These are phyloP conservation scores for Scartelaos histophorus DNA, from an alignment of 2,113 vertebrate species.

Conservation along the genomic window DNA sequence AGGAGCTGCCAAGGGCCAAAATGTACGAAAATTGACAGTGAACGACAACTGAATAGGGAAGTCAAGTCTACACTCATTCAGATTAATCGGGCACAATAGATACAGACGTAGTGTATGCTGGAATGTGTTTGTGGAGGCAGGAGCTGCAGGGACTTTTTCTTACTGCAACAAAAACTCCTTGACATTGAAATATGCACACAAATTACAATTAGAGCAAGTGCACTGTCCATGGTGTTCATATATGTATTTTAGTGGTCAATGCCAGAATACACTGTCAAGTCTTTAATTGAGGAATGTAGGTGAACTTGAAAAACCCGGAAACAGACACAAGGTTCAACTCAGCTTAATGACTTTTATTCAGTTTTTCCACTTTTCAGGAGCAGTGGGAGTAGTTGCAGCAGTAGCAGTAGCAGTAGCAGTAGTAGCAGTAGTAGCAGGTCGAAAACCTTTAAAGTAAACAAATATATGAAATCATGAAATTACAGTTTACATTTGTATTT, in stretches of 20 bases:
- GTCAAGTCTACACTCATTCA: slow-evolving; percentile 33
- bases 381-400: too few relatives aligned
- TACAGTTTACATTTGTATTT: too few relatives aligned
- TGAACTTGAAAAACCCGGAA: too few relatives aligned
- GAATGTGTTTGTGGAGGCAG: slow-evolving; percentile 18
- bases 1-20: slow-evolving; percentile 16
- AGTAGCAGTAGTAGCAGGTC: too few relatives aligned
- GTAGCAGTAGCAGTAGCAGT: too few relatives aligned
- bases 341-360: too few relatives aligned
- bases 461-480: too few relatives aligned
- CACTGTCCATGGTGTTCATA: slow-evolving; percentile 17
- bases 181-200: slow-evolving; percentile 23
- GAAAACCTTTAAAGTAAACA: too few relatives aligned
- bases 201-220: slow-evolving; percentile 2
- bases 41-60: slow-evolving; percentile 57
- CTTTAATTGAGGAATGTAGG: too few relatives aligned
- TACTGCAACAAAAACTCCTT: slow-evolving; percentile 28
- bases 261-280: not conserved
- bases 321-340: too few relatives aligned
- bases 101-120: not conserved
- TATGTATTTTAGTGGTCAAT: not conserved
- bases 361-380: too few relatives aligned
- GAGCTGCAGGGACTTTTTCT: slow-evolving; percentile 27
- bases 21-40: slow-evolving; percentile 44
- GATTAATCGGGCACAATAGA: slow-evolving; percentile 27